Percentiles rank a stretch among this genome's conserved stretches.
Evolutionary conservation across 2,797 vertebrate species (phyloP).

Genomic region (Anguilla obscura): DNA sequence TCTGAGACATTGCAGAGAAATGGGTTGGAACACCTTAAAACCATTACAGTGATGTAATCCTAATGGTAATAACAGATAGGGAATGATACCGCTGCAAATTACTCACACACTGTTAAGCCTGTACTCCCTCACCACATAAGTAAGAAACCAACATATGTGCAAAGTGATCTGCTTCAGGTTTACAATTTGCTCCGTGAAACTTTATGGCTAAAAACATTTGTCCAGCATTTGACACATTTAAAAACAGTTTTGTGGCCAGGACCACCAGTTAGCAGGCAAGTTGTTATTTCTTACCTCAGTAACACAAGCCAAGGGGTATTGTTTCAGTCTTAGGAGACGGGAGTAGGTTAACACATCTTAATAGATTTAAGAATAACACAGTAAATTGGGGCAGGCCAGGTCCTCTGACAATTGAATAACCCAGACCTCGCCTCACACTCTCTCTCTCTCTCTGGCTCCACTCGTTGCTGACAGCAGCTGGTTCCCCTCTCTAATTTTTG

Average conservation of each 20-base stretch:
- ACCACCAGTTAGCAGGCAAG: slow-evolving; percentile 22
- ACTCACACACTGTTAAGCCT: neutral
- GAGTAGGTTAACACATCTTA: slow-evolving; percentile 57
- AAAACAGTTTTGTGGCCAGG: neutral
- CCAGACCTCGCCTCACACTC: slow-evolving; percentile 33
- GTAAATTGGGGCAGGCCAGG: slow-evolving; percentile 51
- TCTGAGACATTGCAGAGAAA: neutral
- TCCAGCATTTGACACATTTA: neutral
- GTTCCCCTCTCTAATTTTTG: slow-evolving; percentile 66
- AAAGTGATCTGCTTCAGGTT: neutral
- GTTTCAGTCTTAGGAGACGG: slow-evolving; percentile 43
- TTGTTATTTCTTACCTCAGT: slow-evolving; percentile 47
- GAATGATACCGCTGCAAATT: neutral
- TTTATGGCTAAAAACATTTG: neutral
- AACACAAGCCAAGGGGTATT: slow-evolving; percentile 49
- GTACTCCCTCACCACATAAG: neutral
- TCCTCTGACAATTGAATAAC: slow-evolving; percentile 68
- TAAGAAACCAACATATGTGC: neutral
- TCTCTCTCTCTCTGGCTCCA: slow-evolving; percentile 48
- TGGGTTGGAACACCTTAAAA: slow-evolving; percentile 11
- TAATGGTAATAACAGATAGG: neutral
- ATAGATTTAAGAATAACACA: slow-evolving; percentile 49
- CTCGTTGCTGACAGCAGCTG: slow-evolving; percentile 68
- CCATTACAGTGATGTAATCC: neutral
- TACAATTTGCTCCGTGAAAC: neutral